These are phyloP conservation scores for Platypus cylindrus DNA, from an alignment of 2,888 invertebrate species.

Conservation along the genomic window DNA sequence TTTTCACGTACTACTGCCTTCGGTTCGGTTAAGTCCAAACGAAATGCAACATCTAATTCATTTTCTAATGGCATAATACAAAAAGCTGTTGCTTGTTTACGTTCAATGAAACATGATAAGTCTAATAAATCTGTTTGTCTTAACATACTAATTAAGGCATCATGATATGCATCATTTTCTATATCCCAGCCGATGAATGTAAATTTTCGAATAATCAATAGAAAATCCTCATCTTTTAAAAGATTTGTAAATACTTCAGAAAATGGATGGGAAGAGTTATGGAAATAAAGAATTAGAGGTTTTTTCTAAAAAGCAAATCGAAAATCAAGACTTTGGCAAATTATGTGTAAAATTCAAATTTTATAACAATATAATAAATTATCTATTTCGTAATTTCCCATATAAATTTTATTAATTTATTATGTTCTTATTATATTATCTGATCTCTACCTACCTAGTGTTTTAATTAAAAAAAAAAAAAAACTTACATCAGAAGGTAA, in stretches of 20 bases:
- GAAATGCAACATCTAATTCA: constrained; percentile 19
- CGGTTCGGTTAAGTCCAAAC: constrained; percentile 16
- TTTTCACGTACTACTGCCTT: constrained; percentile 15
- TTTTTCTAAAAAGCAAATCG: constrained; percentile 22
- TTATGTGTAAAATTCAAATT: too few species aligned
- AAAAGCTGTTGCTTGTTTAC: constrained; percentile 18
- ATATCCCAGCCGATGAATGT: constrained; percentile 27
- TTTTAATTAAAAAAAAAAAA: too few species aligned
- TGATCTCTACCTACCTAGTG: too few species aligned
- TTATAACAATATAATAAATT: too few species aligned
- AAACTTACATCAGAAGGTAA: too few species aligned
- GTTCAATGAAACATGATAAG: constrained; percentile 11
- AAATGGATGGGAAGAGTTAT: constrained; percentile 22
- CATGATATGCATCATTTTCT: constrained; percentile 18
- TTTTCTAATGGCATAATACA: constrained; percentile 20
- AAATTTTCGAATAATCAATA: constrained; percentile 14
- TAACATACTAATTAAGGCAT: constrained; percentile 18
- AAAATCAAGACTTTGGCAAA: too few species aligned
- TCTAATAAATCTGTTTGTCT: constrained; percentile 5
- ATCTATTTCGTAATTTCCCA: too few species aligned
- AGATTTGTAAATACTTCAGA: constrained; percentile 20
- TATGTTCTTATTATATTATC: too few species aligned
- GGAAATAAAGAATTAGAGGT: constrained; percentile 23
- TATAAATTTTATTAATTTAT: too few species aligned
- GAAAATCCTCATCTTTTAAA: not conserved